Evolutionary conservation across 2,797 vertebrate species (phyloP).

Genomic region (Anomalospiza imberbis): DNA sequence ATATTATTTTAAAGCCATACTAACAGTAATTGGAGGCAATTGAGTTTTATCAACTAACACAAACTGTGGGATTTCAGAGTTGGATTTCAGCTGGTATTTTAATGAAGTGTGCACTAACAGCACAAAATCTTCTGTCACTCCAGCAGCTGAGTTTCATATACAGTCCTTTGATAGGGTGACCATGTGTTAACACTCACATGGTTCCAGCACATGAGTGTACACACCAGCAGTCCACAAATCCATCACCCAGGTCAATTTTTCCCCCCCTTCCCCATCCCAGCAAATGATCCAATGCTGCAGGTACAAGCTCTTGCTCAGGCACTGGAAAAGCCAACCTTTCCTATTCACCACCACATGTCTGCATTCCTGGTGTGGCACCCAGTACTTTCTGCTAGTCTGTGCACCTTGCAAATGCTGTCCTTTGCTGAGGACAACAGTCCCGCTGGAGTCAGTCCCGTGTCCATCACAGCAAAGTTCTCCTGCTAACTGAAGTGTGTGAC

Average conservation of each 20-base stretch:
- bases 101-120: constrained; percentile 88
- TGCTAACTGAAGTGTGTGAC: background rate
- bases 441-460: background rate
- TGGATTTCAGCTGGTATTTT: constrained; percentile 88
- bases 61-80: constrained; percentile 84
- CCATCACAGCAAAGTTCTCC: background rate
- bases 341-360: background rate
- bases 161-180: constrained; percentile 74
- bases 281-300: background rate
- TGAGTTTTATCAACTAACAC: constrained; percentile 91
- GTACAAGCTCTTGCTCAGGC: background rate
- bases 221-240: constrained; percentile 61
- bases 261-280: background rate
- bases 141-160: constrained; percentile 79
- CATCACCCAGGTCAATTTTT: constrained; percentile 56
- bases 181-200: constrained; percentile 81
- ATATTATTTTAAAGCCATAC: constrained; percentile 84
- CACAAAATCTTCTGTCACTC: constrained; percentile 75
- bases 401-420: background rate
- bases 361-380: background rate
- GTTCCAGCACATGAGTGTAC: constrained; percentile 45
- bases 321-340: background rate
- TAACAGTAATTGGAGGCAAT: constrained; percentile 81
- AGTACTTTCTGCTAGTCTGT: background rate
- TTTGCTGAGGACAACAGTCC: background rate